Percentiles rank a stretch among this genome's conserved stretches.
These are phyloP conservation scores for Taeniopygia guttata DNA, from an alignment of 2,797 vertebrate genomes.

Conservation along the genomic window DNA sequence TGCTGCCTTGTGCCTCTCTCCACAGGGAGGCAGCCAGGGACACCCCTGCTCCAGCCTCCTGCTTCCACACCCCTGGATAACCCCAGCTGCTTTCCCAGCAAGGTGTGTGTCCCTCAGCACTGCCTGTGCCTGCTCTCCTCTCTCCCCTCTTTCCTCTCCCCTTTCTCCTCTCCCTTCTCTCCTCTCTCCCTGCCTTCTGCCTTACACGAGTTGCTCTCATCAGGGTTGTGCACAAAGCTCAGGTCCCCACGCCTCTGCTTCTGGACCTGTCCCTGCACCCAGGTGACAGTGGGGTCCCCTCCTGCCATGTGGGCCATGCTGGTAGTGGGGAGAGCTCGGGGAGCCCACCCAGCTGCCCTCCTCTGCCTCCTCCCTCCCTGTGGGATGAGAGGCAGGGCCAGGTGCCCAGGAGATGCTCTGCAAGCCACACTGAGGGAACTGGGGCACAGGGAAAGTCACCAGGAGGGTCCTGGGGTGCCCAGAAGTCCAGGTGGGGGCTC, in stretches of 20 bases:
- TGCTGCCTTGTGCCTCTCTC: fast-evolving
- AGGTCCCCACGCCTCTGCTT: background rate
- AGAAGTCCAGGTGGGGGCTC: fast-evolving
- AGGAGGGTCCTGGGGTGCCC: background rate
- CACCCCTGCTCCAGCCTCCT: background rate
- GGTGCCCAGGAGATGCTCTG: background rate
- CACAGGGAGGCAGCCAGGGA: background rate
- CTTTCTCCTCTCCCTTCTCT: background rate
- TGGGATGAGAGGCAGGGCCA: background rate
- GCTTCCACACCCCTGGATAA: background rate
- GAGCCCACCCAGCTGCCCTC: background rate
- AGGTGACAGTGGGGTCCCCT: background rate
- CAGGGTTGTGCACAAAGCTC: conserved; percentile 16
- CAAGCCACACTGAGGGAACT: background rate
- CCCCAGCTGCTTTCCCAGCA: background rate
- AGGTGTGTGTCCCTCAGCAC: background rate
- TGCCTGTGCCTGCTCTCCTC: background rate
- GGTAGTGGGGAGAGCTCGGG: fast-evolving
- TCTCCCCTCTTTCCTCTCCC: background rate
- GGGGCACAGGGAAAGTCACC: fast-evolving
- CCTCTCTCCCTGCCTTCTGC: background rate
- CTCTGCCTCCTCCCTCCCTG: background rate
- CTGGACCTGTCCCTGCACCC: background rate
- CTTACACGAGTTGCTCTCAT: background rate
- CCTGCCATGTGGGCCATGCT: fast-evolving